Evolutionary conservation across 2,113 vertebrate species (phyloP).

Genomic region (Gallinago undulata): DNA sequence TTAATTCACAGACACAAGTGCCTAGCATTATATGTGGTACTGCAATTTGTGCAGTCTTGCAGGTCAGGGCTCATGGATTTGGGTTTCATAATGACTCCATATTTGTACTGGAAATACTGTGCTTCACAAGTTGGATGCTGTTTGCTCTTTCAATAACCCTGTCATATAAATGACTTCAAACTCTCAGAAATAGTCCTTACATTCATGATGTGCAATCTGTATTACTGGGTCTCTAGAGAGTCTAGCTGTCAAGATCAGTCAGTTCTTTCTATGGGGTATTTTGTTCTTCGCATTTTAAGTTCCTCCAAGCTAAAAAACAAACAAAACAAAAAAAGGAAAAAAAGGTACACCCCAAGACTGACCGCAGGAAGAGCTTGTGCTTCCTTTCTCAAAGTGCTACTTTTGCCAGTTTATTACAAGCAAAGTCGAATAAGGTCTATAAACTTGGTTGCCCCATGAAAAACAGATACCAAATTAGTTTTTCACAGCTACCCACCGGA

Average conservation of each 20-base stretch:
- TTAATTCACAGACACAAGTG: neutral
- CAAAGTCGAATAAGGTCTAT: neutral
- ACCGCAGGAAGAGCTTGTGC: neutral
- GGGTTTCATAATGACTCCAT: neutral
- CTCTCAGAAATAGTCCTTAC: neutral
- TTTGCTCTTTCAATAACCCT: neutral
- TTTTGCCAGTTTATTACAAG: neutral
- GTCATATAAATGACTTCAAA: neutral
- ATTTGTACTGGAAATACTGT: neutral
- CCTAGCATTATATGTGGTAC: neutral
- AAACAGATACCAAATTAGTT: neutral
- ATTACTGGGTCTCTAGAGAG: neutral
- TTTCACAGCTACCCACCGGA: neutral
- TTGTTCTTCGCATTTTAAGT: neutral
- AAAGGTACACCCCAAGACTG: neutral
- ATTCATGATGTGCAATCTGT: neutral
- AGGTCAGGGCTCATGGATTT: neutral
- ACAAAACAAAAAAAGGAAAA: neutral
- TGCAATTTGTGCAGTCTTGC: neutral
- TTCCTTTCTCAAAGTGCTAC: neutral
- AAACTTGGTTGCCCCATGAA: neutral
- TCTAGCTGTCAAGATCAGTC: neutral
- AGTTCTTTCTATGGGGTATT: neutral
- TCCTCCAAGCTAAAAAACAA: neutral
- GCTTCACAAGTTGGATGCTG: neutral